These are phyloP conservation scores for Eulemur rufifrons DNA, from an alignment of 2,113 vertebrate genomes.

Conservation along the genomic window DNA sequence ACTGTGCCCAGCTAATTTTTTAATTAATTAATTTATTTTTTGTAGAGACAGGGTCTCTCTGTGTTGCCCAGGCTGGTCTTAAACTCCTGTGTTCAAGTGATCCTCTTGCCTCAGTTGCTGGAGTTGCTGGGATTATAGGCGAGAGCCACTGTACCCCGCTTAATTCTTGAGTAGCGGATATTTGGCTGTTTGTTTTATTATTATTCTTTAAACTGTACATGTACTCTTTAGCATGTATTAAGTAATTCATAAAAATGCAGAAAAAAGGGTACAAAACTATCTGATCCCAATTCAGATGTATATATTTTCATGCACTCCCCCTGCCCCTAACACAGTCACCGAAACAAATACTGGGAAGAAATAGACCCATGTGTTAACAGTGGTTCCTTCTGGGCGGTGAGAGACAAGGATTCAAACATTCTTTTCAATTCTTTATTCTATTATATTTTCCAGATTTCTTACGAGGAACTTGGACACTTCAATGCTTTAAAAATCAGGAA, in stretches of 20 bases:
- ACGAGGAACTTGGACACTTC: rapidly evolving
- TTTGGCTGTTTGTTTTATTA: not conserved
- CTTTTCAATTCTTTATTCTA: not conserved
- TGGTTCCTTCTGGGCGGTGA: not conserved
- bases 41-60: not conserved
- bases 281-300: not conserved
- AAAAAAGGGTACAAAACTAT: not conserved
- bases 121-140: not conserved
- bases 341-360: not conserved
- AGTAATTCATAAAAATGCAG: constrained; percentile 5
- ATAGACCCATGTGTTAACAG: not conserved
- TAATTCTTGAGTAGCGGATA: not conserved
- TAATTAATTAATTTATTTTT: not conserved
- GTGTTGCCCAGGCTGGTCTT: not conserved
- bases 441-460: not conserved
- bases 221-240: not conserved
- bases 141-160: not conserved
- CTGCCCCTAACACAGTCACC: not conserved
- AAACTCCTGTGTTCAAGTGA: not conserved
- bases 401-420: not conserved
- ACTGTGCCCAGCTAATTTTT: not conserved
- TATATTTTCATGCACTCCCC: not conserved
- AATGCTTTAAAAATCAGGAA: not conserved
- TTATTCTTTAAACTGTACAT: not conserved
- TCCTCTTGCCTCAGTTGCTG: not conserved